Evolutionary conservation across 2,113 vertebrate species (phyloP), one percentile per base, ranked within the genome.

Genomic region (Phainopepla nitens): DNA sequence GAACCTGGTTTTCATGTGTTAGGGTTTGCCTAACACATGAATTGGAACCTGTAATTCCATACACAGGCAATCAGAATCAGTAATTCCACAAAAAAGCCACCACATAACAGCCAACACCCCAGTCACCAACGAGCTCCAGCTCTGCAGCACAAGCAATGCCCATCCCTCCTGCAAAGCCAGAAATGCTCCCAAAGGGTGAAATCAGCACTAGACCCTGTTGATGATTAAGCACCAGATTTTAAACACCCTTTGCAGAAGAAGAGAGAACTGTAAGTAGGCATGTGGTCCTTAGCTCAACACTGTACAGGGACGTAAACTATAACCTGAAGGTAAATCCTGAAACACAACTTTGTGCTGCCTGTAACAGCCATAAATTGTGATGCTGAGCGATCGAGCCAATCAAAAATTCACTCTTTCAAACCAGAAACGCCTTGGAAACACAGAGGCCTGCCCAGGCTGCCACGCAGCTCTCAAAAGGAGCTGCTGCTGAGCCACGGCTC

Each of bases 311-410:
- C 20, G 58, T 4, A 27, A 58, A 62, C 29, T 8, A 22, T 4
- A 57, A 36, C 35, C 41, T 11, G 14, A 58, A n/a, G 56, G 54
- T 15, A 90, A 95, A 70, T 9, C 39, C 44, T 0, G 0, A 28
- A 53, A 56, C 9, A 2, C 33, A 42, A 57, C 33, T 27, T 5
- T 3, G 29, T 1, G 1, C 25, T 47, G 56, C 42, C 47, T 14
- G 10, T 9, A 11, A 10, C 6, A 25, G 10, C 35, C 42, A 18
- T 15, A 20, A 82, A 39, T 10, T 14, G 35, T 28, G 62, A 85
- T 36, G 65, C 3, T 3, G 33, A 82, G 44, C 0, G 0, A 82
- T 36, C 47, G 16, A 49, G 7, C 13, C 23, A 2, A 64, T 3
- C 33, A 39, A 58, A 82, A 88, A 73, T 3, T 28, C 41, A 44